Evolutionary conservation across 2,888 invertebrate species (phyloP).

Genomic region (Leptinotarsa haldemani): DNA sequence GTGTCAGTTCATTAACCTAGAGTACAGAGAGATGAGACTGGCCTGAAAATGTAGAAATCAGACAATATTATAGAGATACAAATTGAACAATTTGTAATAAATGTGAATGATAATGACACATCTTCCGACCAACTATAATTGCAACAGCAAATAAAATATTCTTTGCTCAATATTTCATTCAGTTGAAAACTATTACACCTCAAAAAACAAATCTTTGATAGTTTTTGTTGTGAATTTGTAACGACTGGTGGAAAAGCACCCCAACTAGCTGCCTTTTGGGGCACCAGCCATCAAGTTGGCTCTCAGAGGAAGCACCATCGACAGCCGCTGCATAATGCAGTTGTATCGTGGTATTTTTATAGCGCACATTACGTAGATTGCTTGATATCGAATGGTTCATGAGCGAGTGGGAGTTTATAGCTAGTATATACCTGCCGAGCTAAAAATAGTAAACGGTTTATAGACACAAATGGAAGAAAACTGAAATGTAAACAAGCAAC

Average conservation of each 20-base stretch:
- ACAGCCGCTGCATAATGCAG: conserved; percentile 45
- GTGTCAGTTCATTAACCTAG: too few relatives aligned
- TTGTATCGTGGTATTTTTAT: conserved; percentile 49
- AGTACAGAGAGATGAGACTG: too few relatives aligned
- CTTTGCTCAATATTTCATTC: too few relatives aligned
- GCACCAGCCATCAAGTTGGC: conserved; percentile 27
- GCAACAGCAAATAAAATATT: too few relatives aligned
- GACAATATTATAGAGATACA: too few relatives aligned
- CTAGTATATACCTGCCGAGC: conserved; percentile 31
- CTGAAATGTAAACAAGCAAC: too few relatives aligned
- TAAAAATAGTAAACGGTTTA: conserved; percentile 4
- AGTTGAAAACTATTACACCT: too few relatives aligned
- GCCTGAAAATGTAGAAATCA: too few relatives aligned
- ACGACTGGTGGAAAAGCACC: conserved; percentile 14
- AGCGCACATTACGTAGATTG: conserved; percentile 47
- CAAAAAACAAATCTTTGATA: too few relatives aligned
- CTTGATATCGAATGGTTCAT: conserved; percentile 46
- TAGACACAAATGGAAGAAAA: background rate
- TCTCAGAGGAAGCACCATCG: conserved; percentile 21
- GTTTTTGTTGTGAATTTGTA: background rate
- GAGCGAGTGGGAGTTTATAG: conserved; percentile 50
- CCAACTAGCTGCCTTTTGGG: conserved; percentile 2
- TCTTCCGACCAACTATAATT: too few relatives aligned
- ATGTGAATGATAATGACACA: too few relatives aligned
- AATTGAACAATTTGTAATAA: too few relatives aligned